Evolutionary conservation across 35 echinoderm and acorn worm genomes (phyloP).

Genomic region (Ophioderma brevispina): DNA sequence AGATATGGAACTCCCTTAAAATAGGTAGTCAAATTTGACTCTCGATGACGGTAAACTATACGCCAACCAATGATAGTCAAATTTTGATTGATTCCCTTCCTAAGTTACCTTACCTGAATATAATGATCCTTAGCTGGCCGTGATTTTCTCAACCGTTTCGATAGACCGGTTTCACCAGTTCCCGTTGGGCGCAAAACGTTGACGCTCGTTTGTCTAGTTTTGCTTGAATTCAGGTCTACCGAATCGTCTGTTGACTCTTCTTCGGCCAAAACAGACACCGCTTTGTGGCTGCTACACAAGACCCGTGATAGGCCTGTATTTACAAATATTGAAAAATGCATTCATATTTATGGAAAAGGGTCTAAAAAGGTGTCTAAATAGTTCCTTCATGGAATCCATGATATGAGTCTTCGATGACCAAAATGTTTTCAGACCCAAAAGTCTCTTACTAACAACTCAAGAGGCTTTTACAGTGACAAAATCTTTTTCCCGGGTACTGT

Average conservation of each 20-base stretch:
- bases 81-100: no score
- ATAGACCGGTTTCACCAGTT: conserved; percentile 30
- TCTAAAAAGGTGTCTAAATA: no score
- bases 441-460: no score
- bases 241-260: conserved; percentile 1
- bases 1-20: background rate
- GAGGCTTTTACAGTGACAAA: no score
- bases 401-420: no score
- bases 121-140: conserved; percentile 40
- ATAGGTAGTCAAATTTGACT: background rate
- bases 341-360: no score
- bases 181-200: conserved; percentile 7
- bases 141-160: conserved; percentile 45
- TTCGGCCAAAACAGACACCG: conserved; percentile 8
- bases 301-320: conserved; percentile 43
- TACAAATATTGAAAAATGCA: no score
- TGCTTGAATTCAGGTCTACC: conserved; percentile 13
- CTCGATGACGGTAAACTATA: no score
- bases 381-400: no score
- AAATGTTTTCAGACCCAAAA: no score
- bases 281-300: conserved; percentile 9
- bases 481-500: no score
- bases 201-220: conserved; percentile 41
- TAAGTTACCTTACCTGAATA: conserved; percentile 29
- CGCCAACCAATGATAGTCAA: no score